Base-by-base conservation (phyloP, 2,797 vertebrate species). In the Malacoraja senta region DNA sequence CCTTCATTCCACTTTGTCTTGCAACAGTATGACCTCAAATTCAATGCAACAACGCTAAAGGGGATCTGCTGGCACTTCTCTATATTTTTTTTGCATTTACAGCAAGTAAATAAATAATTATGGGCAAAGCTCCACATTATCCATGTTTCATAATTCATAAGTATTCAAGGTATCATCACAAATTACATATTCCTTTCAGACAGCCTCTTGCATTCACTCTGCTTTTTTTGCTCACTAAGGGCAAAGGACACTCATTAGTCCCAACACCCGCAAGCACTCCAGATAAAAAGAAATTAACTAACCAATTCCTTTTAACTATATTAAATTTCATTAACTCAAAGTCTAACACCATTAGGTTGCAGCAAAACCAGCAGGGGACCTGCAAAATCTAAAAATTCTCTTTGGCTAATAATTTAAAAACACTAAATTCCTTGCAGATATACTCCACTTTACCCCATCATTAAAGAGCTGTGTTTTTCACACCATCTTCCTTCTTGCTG, bases 301-400 rank as follows among this genome's bases (percentile, higher is more conserved):
- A 95, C 94, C 94, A 95, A 94, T 94, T 93, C 95, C 93, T 95
- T 95, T 96, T 96, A 97, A 97, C 94, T 96, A 96, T 95, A 97
- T 97, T 96, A 97, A 96, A 95, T 94, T 97, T 97, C 96, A 97
- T 97, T 97, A 97, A 97, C 96, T 97, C 96, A 96, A 97, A 95
- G 95, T 97, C 96, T 93, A 93, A 94, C 95, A 94, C 96, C 94
- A 74, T 93, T 95, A 95, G 95, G 94, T 96, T 97, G 95, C 95
- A 95, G 96, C 96, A 96, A 97, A 96, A 95, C 93, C 95, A 94
- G 93, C 93, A 93, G 95, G 95, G 95, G 95, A 94, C 76, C 94
- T 95, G 94, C 95, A 95, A 96, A 96, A 96, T 96, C 95, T 38
- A 15, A 76, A 92, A 92, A 92, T 53, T 72, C 32, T 38, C 65